Percentiles rank a stretch among this genome's conserved stretches.
Conservation (phyloP, 2,797 vertebrate species). For the Cercopithecus neglectus region DNA sequence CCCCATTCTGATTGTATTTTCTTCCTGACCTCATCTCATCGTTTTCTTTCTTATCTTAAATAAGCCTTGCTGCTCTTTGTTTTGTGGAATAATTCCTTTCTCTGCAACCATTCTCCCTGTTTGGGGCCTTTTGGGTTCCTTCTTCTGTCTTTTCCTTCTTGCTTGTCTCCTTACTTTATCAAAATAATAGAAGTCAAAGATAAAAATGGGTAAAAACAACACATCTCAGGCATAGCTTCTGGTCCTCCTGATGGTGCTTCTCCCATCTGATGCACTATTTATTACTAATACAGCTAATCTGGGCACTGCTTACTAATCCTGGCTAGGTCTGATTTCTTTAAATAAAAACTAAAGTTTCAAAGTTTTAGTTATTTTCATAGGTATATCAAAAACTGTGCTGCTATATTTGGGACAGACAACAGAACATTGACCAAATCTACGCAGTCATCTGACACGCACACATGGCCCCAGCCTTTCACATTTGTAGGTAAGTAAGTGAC, state of each 20-base stretch:
- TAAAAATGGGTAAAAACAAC: constrained; percentile 45
- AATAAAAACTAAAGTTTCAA: constrained; percentile 35
- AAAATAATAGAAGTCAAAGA: constrained; percentile 21
- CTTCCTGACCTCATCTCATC: not conserved
- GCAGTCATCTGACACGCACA: not conserved
- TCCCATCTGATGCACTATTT: constrained; percentile 42
- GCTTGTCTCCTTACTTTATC: not conserved
- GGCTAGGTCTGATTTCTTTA: constrained; percentile 14
- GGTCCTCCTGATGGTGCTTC: not conserved
- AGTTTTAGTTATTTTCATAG: constrained; percentile 15
- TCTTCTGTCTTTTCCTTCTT: not conserved
- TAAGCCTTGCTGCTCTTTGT: not conserved
- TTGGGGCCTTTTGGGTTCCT: not conserved
- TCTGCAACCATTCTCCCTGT: not conserved
- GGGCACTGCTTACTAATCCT: not conserved
- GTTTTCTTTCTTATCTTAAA: not conserved
- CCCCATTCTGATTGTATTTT: not conserved
- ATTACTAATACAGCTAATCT: constrained; percentile 53
- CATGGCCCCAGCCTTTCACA: not conserved
- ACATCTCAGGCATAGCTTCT: constrained; percentile 27
- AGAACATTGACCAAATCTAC: not conserved
- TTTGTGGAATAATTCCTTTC: not conserved
- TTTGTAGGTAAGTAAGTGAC: not conserved
- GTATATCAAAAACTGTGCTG: not conserved
- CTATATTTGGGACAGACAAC: not conserved